Evolutionary conservation across 1,140 invertebrate species (phyloP).

Genomic region (Lasioglossum baleicum): DNA sequence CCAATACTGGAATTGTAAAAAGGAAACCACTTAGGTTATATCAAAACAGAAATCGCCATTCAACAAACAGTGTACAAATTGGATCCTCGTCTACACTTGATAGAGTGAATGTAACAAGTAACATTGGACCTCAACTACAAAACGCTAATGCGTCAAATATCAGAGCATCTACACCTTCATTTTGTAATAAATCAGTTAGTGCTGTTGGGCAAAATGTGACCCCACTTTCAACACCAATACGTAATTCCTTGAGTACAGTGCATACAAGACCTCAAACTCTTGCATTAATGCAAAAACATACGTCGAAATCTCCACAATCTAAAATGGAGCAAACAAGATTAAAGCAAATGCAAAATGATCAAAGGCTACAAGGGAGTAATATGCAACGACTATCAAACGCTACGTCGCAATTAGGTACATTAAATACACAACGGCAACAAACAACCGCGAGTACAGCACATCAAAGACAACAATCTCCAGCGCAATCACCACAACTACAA

Average conservation of each 20-base stretch:
- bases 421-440: constrained; percentile 26
- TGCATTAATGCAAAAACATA: constrained; percentile 46
- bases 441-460: constrained; percentile 33
- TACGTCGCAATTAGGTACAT: constrained; percentile 33
- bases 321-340: constrained; percentile 69
- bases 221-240: constrained; percentile 25
- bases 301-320: constrained; percentile 45
- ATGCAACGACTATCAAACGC: constrained; percentile 38
- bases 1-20: constrained; percentile 22
- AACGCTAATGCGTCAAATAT: constrained; percentile 39
- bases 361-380: constrained; percentile 43
- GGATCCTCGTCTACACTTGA: constrained; percentile 28
- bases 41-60: constrained; percentile 45
- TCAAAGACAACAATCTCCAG: constrained; percentile 73
- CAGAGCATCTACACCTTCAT: constrained; percentile 26
- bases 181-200: constrained; percentile 46
- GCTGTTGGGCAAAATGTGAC: constrained; percentile 46
- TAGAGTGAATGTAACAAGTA: constrained; percentile 34
- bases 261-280: constrained; percentile 44
- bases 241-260: constrained; percentile 25
- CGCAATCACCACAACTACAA: constrained; percentile 66
- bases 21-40: constrained; percentile 37
- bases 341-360: constrained; percentile 55
- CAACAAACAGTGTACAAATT: constrained; percentile 34
- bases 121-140: constrained; percentile 29